phyloP scores from a whole-genome alignment of 2,797 vertebrate species.

The Gymnopithys bicolor region DNA sequence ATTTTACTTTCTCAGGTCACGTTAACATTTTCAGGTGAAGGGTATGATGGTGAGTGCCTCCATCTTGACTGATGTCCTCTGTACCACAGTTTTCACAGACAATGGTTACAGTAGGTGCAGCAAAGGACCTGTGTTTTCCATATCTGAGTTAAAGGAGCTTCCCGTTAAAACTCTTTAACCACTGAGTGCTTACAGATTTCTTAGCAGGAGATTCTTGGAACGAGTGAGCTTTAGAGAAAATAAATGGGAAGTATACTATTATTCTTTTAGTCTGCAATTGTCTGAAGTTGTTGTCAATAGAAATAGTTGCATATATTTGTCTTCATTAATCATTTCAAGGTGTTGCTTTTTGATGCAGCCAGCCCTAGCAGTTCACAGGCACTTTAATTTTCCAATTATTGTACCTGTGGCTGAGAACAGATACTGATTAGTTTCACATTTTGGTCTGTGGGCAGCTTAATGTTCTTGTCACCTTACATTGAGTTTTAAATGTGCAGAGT shows the following conservation, averaged over 20 bases:
- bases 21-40: neutral
- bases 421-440: conserved; percentile 82
- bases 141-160: neutral
- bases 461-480: conserved; percentile 81
- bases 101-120: neutral
- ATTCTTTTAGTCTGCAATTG: neutral
- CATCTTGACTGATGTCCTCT: neutral
- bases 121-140: neutral
- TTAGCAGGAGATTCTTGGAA: neutral
- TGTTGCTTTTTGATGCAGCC: conserved; percentile 72
- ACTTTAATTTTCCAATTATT: conserved; percentile 79
- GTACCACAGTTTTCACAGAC: neutral
- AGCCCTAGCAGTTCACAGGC: conserved; percentile 63
- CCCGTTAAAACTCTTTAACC: neutral
- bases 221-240: neutral
- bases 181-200: neutral
- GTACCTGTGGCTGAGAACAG: conserved; percentile 75
- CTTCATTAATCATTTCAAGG: conserved; percentile 81
- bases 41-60: neutral
- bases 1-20: neutral
- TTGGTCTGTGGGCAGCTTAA: conserved; percentile 79
- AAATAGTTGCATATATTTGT: conserved; percentile 74
- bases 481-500: conserved; percentile 73
- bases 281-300: conserved; percentile 60
- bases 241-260: neutral